phyloP scores from a whole-genome alignment of 1,140 invertebrate genomes.

The Drosophila pachea region DNA sequence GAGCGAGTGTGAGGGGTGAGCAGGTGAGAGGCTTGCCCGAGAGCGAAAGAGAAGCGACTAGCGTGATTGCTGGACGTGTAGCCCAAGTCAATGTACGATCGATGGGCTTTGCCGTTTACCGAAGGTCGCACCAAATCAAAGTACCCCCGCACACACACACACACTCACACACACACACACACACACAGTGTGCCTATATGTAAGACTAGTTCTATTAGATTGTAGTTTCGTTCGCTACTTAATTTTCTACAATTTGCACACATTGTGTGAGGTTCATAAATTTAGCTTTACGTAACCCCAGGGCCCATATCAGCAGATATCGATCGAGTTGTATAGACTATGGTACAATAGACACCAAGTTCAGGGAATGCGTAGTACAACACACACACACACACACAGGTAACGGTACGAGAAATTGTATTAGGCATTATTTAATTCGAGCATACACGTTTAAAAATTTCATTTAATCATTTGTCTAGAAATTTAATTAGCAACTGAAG shows the following conservation, averaged over 20 bases:
- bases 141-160: not conserved
- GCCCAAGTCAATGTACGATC: conserved; percentile 45
- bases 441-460: not conserved
- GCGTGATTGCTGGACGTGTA: not conserved
- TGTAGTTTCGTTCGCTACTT: not conserved
- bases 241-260: conserved; percentile 17
- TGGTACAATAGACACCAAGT: conserved; percentile 1
- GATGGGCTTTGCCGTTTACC: conserved; percentile 21
- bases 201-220: not conserved
- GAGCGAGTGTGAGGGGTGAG: not conserved
- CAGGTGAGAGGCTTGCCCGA: not conserved
- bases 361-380: not conserved
- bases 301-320: not conserved
- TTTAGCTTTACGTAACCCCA: conserved; percentile 22
- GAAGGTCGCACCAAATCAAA: conserved; percentile 44
- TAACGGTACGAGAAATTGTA: not conserved
- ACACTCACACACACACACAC: not conserved
- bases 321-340: not conserved
- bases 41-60: not conserved
- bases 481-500: conserved; percentile 18
- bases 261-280: conserved; percentile 28
- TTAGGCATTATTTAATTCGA: no score
- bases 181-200: not conserved
- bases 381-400: not conserved
- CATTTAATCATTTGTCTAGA: conserved; percentile 1